Percentiles rank a stretch among this genome's conserved stretches.
Conservation (phyloP, 2,888 invertebrate species). For the Callimorpha dominula region DNA sequence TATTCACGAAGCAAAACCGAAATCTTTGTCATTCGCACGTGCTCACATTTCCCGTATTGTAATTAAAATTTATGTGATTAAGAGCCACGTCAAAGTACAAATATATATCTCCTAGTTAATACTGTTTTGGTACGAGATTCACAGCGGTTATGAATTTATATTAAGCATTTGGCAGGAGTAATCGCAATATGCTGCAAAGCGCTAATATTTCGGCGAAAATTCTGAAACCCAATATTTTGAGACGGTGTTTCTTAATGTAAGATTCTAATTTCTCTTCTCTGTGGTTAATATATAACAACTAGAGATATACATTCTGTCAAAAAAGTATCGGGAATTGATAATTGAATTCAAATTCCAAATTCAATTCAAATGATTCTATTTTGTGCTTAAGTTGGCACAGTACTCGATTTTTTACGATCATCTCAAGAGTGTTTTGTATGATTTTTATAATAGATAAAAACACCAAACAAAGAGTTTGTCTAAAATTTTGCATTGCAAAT, state of each 20-base stretch:
- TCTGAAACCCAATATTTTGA: not conserved
- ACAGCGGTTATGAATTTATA: constrained; percentile 14
- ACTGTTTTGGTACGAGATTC: constrained; percentile 14
- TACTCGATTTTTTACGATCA: too few species aligned
- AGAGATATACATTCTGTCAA: too few species aligned
- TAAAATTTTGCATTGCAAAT: too few species aligned
- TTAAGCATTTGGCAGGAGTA: constrained; percentile 11
- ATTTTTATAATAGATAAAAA: too few species aligned
- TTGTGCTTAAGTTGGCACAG: too few species aligned
- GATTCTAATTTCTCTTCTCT: not conserved
- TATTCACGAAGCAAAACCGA: constrained; percentile 10
- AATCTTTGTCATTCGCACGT: constrained; percentile 16
- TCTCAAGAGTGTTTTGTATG: too few species aligned
- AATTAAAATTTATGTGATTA: constrained; percentile 25
- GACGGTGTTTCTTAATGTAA: not conserved
- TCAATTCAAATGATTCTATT: too few species aligned
- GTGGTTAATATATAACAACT: not conserved
- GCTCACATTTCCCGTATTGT: constrained; percentile 17
- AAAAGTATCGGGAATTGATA: too few species aligned
- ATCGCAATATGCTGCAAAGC: not conserved
- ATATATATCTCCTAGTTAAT: constrained; percentile 10
- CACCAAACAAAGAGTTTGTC: too few species aligned
- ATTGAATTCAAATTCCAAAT: too few species aligned
- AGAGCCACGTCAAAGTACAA: constrained; percentile 9
- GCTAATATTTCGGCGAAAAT: constrained; percentile 3